Evolutionary conservation across 2,888 invertebrate genomes (phyloP).

Genomic region (Drosophila anomelani): DNA sequence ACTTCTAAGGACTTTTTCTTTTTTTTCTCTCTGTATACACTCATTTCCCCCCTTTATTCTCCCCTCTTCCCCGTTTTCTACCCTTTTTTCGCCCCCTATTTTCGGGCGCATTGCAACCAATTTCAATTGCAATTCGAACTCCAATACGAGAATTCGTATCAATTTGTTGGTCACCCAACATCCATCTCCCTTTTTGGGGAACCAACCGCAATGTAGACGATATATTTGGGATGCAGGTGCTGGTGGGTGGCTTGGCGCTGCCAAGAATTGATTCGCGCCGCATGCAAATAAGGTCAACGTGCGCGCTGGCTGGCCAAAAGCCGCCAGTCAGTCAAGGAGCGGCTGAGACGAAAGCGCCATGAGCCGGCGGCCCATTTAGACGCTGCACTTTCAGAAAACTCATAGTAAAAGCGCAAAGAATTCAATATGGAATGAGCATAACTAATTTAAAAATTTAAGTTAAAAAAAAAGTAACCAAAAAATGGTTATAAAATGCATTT

Average conservation of each 20-base stretch:
- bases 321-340: constrained; percentile 54
- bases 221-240: not conserved
- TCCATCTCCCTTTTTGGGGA: constrained; percentile 23
- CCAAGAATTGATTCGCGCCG: constrained; percentile 77
- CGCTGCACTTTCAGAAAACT: constrained; percentile 8
- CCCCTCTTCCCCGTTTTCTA: not conserved
- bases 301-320: constrained; percentile 53
- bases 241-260: constrained; percentile 13
- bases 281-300: constrained; percentile 81
- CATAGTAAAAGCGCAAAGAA: not conserved
- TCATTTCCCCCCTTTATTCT: not conserved
- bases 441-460: not conserved
- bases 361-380: constrained; percentile 43
- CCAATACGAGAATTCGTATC: constrained; percentile 80
- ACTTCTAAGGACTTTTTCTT: not conserved
- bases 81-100: not conserved
- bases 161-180: constrained; percentile 73
- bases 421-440: not conserved
- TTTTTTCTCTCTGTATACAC: not conserved
- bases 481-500: not conserved
- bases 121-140: constrained; percentile 81
- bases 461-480: not conserved
- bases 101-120: constrained; percentile 60
- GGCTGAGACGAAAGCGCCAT: constrained; percentile 27
- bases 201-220: constrained; percentile 63